These are phyloP conservation scores for Stenoptilia bipunctidactyla DNA, from an alignment of 2,888 invertebrate genomes.

Conservation along the genomic window DNA sequence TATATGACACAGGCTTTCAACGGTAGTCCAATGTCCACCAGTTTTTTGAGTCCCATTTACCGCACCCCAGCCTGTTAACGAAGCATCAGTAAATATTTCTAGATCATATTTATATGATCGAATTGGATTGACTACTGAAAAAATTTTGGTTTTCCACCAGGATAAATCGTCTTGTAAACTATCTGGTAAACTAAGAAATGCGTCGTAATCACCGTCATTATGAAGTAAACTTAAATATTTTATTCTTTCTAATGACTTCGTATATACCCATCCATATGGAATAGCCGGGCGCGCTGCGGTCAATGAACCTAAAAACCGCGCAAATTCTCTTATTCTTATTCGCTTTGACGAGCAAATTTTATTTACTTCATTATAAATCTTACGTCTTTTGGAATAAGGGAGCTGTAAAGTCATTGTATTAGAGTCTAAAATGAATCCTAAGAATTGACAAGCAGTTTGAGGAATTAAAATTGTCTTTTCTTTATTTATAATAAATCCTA, in stretches of 20 bases:
- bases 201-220: too few relatives aligned
- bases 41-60: not conserved
- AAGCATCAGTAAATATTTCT: not conserved
- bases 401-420: not conserved
- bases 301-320: constrained; percentile 2
- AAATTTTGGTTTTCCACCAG: too few relatives aligned
- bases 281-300: constrained; percentile 4
- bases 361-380: not conserved
- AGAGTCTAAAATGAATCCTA: constrained; percentile 7
- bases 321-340: constrained; percentile 4
- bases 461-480: too few relatives aligned
- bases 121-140: too few relatives aligned
- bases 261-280: constrained; percentile 3
- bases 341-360: not conserved
- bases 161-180: too few relatives aligned
- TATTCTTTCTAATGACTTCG: constrained; percentile 4
- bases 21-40: constrained; percentile 2
- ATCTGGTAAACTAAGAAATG: too few relatives aligned
- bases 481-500: too few relatives aligned
- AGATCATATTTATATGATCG: not conserved
- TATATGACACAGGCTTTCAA: too few relatives aligned
- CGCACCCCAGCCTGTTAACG: constrained; percentile 5
- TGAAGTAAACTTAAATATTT: constrained; percentile 6
- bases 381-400: not conserved
- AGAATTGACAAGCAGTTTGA: too few relatives aligned